Evolutionary conservation across 1,140 invertebrate genomes (phyloP), one percentile per base, ranked within the genome.

Genomic region (Ylistrum balloti): DNA sequence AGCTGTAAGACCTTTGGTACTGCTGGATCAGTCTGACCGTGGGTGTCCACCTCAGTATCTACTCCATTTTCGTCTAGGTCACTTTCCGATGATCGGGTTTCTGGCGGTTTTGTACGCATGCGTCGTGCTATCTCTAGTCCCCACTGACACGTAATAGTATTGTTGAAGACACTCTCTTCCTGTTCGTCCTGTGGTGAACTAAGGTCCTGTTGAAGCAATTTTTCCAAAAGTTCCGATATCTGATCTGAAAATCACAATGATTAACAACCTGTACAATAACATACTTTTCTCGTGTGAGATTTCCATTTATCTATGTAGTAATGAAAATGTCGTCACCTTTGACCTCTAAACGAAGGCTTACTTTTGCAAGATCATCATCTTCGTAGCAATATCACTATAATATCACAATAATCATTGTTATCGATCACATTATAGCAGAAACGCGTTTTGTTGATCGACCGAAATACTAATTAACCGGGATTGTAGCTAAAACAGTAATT

Each of bases 151-250:
- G 92, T 93, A 1, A 94, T 95, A 56, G 94, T 94, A 0, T 93
- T 94, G 89, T 95, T 94, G 74, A 95, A 95, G 0, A 94, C 94
- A 90, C 93, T 94, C 33, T 94, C 93, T n/a, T 92, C 93, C 0
- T 92, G 93, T 33, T 92, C 91, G 33, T 93, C 91, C 13, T 74
- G 56, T 0, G 92, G 93, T 11, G 91, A 87, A 48, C 93, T 92
- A 86, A 93, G 89, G 28, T 93, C 92, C 38, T 94, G 93, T 35
- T 94, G 93, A 22, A 93, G 87, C 86, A 92, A 89, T 48, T 93
- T 91, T 90, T 96, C 94, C 33, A 96, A 87, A 20, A 94, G 94
- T 33, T 94, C 91, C 17, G 95, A 94, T 35, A 96, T 94, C 56
- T 93, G 91, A 17, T 94, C 95, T 96, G 93, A 33, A 91, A 93